phyloP scores from a whole-genome alignment of 2,888 invertebrate species.

The Artemia sinica region DNA sequence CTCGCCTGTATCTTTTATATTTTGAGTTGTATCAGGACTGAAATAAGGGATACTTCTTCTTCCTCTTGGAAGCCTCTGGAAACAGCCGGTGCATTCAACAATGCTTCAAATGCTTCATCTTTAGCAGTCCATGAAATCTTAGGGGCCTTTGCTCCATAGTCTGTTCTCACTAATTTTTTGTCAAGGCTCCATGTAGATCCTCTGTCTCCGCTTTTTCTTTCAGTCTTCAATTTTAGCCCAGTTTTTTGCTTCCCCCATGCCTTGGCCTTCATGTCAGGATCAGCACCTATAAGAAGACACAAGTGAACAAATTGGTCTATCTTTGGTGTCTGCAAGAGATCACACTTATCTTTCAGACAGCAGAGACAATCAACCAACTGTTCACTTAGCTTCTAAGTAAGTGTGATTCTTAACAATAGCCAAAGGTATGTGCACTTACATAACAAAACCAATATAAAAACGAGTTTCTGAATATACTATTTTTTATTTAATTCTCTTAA shows the following conservation, averaged over 20 bases:
- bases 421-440: too few relatives aligned
- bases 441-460: too few relatives aligned
- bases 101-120: conserved; percentile 5
- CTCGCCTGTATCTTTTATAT: too few relatives aligned
- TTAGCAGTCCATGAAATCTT: background rate
- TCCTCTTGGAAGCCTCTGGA: too few relatives aligned
- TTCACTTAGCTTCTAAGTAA: background rate
- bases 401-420: conserved; percentile 4
- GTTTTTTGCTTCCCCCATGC: background rate
- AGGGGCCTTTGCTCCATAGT: background rate
- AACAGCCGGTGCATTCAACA: background rate
- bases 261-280: background rate
- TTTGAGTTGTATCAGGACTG: too few relatives aligned
- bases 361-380: background rate
- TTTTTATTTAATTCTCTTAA: too few relatives aligned
- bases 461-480: too few relatives aligned
- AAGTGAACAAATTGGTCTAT: background rate
- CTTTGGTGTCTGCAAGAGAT: conserved; percentile 8
- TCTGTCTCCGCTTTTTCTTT: background rate
- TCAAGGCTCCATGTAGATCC: background rate
- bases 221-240: background rate
- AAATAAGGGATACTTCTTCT: too few relatives aligned
- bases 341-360: conserved; percentile 13
- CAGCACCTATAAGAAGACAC: background rate
- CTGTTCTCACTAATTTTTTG: background rate